Evolutionary conservation across 2,113 vertebrate species (phyloP).

Genomic region (Perognathus longimembris): DNA sequence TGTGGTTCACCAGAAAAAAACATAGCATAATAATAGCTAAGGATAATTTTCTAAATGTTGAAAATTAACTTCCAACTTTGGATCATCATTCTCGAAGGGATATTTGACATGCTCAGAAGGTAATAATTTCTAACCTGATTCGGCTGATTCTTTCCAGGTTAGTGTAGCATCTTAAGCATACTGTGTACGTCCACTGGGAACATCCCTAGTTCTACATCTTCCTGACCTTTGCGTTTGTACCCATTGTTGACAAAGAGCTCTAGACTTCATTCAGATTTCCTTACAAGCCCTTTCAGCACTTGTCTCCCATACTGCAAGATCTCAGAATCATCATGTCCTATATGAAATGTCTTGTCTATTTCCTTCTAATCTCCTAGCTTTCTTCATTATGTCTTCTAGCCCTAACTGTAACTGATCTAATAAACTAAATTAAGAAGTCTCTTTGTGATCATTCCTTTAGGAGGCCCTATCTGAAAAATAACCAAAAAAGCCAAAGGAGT

Average conservation of each 20-base stretch:
- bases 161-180: background rate
- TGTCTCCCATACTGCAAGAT: background rate
- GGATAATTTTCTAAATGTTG: background rate
- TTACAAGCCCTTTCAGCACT: background rate
- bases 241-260: background rate
- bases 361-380: background rate
- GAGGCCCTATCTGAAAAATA: background rate
- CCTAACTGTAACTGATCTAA: background rate
- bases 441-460: background rate
- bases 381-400: background rate
- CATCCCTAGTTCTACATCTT: background rate
- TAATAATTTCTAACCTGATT: no score
- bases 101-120: background rate
- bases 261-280: background rate
- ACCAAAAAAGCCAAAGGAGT: no score
- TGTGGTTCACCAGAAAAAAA: background rate
- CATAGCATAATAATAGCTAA: background rate
- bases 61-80: background rate
- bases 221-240: background rate
- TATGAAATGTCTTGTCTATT: background rate
- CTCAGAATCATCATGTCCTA: background rate
- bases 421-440: background rate
- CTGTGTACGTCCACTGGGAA: background rate
- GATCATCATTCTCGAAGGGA: background rate
- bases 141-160: no score